phyloP scores from a whole-genome alignment of 2,888 invertebrate genomes.

The Exephanes ischioxanthus region DNA sequence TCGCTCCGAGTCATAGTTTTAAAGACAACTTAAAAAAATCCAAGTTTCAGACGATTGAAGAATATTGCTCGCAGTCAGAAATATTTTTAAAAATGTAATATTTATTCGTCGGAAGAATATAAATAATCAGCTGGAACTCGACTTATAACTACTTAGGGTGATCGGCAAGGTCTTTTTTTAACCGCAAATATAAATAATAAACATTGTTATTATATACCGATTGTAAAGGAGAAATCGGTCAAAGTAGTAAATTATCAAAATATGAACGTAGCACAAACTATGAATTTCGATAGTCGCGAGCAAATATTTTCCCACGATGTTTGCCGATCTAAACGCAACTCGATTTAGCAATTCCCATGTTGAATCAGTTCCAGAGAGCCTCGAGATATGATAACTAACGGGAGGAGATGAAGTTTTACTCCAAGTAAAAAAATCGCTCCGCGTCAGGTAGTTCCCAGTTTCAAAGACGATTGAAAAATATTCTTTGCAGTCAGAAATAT shows the following conservation, averaged over 20 bases:
- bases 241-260: neutral
- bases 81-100: too few relatives aligned
- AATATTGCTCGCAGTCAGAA: neutral
- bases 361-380: neutral
- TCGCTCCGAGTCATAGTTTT: neutral
- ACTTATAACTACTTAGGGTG: too few relatives aligned
- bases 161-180: too few relatives aligned
- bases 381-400: neutral
- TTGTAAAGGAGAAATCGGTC: too few relatives aligned
- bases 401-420: too few relatives aligned
- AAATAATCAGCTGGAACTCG: too few relatives aligned
- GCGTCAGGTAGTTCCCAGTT: too few relatives aligned
- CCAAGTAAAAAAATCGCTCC: too few relatives aligned
- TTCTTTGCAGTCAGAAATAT: too few relatives aligned
- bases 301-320: slow-evolving; percentile 27
- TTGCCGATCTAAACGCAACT: neutral
- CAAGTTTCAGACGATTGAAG: neutral
- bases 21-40: neutral
- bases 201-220: neutral
- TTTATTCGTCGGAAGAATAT: neutral
- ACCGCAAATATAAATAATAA: neutral
- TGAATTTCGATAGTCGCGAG: slow-evolving; percentile 1
- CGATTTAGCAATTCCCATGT: neutral
- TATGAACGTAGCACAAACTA: neutral
- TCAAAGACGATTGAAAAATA: neutral